Conservation (phyloP, 2,113 vertebrate species). For the Onychostoma macrolepis region DNA sequence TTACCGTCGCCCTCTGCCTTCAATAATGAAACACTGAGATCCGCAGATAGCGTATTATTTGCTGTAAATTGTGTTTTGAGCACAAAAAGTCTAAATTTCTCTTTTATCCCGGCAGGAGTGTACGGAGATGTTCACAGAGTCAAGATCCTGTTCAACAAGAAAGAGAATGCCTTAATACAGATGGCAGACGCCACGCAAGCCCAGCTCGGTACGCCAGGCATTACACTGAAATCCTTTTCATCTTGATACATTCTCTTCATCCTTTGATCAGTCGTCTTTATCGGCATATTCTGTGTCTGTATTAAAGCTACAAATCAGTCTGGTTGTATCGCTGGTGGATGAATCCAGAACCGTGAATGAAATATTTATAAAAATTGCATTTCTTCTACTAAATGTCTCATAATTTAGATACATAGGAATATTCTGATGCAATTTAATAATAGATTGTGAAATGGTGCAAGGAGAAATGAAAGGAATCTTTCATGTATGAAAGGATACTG, state of each 20-base stretch:
- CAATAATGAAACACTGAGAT: slow-evolving; percentile 23
- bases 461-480: neutral
- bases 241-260: neutral
- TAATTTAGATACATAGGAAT: neutral
- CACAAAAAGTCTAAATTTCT: neutral
- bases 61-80: slow-evolving; percentile 10
- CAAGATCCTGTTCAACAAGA: slow-evolving; percentile 89
- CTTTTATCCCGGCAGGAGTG: slow-evolving; percentile 74
- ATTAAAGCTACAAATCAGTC: neutral
- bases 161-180: slow-evolving; percentile 86
- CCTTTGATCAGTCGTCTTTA: slow-evolving; percentile 11
- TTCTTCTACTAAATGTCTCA: neutral
- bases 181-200: slow-evolving; percentile 86
- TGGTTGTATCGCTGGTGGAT: neutral
- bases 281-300: neutral
- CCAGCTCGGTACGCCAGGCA: slow-evolving; percentile 78
- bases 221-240: neutral
- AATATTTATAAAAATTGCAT: neutral
- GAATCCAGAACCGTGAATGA: too few relatives aligned
- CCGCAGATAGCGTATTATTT: neutral
- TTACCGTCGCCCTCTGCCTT: slow-evolving; percentile 3
- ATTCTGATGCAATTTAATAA: neutral
- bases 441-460: neutral
- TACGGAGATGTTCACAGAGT: slow-evolving; percentile 88
- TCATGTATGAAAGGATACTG: neutral